Evolutionary conservation across 2,888 invertebrate species (phyloP).

Genomic region (Spisula solida): DNA sequence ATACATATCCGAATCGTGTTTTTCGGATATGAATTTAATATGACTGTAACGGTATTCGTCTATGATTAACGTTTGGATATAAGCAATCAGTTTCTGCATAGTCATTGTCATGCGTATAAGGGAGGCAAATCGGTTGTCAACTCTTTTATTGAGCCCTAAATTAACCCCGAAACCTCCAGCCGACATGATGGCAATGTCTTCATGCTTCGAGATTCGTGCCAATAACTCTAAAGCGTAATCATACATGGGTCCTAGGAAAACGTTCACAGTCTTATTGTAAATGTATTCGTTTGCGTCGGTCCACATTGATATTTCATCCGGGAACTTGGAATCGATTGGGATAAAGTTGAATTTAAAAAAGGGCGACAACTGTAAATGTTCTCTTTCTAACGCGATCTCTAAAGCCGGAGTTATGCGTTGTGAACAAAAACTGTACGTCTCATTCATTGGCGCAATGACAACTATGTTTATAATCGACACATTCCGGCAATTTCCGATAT

Average conservation of each 20-base stretch:
- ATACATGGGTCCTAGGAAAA: constrained; percentile 85
- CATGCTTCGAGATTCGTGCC: constrained; percentile 94
- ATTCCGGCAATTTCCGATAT: not conserved
- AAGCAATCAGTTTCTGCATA: not conserved
- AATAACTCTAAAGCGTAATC: constrained; percentile 94
- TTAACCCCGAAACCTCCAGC: constrained; percentile 84
- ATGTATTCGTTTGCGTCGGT: constrained; percentile 51
- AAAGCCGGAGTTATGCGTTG: constrained; percentile 45
- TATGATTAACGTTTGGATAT: not conserved
- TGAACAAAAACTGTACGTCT: constrained; percentile 35
- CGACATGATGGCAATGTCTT: constrained; percentile 97
- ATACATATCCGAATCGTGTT: not conserved
- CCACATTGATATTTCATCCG: constrained; percentile 46
- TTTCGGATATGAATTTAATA: constrained; percentile 16
- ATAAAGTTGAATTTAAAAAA: constrained; percentile 27
- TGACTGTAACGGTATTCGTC: not conserved
- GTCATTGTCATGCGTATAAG: not conserved
- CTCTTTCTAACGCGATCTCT: constrained; percentile 39
- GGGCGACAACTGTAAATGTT: constrained; percentile 6
- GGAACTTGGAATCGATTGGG: constrained; percentile 49
- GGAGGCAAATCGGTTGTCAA: not conserved
- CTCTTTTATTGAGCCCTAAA: constrained; percentile 77
- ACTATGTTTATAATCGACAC: constrained; percentile 27
- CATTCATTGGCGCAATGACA: constrained; percentile 50
- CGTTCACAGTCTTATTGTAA: constrained; percentile 32